phyloP scores from a whole-genome alignment of 1,140 invertebrate genomes.

The Bombyx mori region ASM3026992v2 NC_085123.1:3995501-3996000 shows the following conservation, averaged over 20 bases:
- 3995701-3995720: too few species aligned
- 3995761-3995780: constrained; percentile 24
- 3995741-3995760: too few species aligned
- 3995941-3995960: background rate
- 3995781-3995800: constrained; percentile 23
- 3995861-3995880: constrained; percentile 26
- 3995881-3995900: constrained; percentile 10
- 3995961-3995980: background rate
- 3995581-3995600: constrained; percentile 63
- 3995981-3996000: constrained; percentile 5
- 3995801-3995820: constrained; percentile 34
- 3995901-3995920: background rate
- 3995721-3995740: too few species aligned
- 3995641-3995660: constrained; percentile 54
- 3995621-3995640: constrained; percentile 48
- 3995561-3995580: constrained; percentile 55
- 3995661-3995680: constrained; percentile 38
- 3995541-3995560: constrained; percentile 65
- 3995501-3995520: constrained; percentile 38
- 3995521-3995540: constrained; percentile 65
- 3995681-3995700: constrained; percentile 12
- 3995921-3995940: background rate
- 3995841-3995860: constrained; percentile 14
- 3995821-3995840: constrained; percentile 28
- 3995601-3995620: constrained; percentile 42